Base-by-base conservation (phyloP, 1,140 invertebrate genomes). In the Adoxophyes honmai region DNA sequence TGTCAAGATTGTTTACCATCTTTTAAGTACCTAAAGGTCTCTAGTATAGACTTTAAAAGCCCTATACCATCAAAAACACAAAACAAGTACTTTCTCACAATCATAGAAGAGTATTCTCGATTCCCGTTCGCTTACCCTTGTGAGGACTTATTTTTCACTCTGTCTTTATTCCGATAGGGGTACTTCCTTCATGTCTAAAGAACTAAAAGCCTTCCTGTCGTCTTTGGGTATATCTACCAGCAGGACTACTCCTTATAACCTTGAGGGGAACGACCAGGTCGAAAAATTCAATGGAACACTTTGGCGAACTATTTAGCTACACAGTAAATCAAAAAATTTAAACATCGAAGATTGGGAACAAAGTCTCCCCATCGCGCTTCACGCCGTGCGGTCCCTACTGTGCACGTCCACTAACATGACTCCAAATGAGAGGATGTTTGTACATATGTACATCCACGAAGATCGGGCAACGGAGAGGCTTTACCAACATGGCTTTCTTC, bases 61-160 rank as follows among this genome's bases (percentile, higher is more conserved):
- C n/a, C n/a, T n/a, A n/a, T n/a, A n/a, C n/a, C n/a, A n/a, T n/a
- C n/a, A n/a, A n/a, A n/a, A n/a, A n/a, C n/a, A n/a, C n/a, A n/a
- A n/a, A n/a, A n/a, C n/a, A n/a, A n/a, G n/a, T n/a, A n/a, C n/a
- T n/a, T n/a, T n/a, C n/a, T n/a, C n/a, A n/a, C n/a, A n/a, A n/a
- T n/a, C n/a, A n/a, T n/a, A n/a, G n/a, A n/a, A n/a, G n/a, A n/a
- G n/a, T n/a, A n/a, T n/a, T n/a, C n/a, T n/a, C n/a, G n/a, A n/a
- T 73, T 67, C 21, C 64, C 64, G 5, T 73, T 73, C 37, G 67
- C 67, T 1, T 70, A 55, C 33, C 36, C 63, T 8, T 66, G 62
- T 16, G 15, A 34, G 34, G 67, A 73, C 34, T 36, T 64, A n/a
- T 34, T 21, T 14, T 48, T 60, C 62, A 18, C 7, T 21, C 11